Evolutionary conservation across 2,113 vertebrate genomes (phyloP), one percentile per base, ranked within the genome.

Genomic region (Abramis brama): DNA sequence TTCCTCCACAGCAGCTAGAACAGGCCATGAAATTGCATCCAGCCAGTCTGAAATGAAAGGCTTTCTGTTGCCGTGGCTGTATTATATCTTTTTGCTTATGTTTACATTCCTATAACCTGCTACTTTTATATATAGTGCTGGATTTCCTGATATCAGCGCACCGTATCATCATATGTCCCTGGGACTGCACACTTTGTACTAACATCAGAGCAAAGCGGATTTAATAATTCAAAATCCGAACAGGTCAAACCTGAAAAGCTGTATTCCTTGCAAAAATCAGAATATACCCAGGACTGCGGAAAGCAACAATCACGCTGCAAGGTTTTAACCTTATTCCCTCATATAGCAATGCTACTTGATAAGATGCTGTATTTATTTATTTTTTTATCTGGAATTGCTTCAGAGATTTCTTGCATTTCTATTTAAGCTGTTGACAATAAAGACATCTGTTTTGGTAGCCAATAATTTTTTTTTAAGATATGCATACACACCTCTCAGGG

Each of bases 21-120:
- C 6, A 12, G 94, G 88, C 94, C 97, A 95, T 96, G 96, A 97
- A 97, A 98, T 96, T 97, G 96, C 94, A 92, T 95, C 92, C 87
- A 82, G 92, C 92, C 93, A 33, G 90, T 92, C 90, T 90, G 90
- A 95, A 96, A 95, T 68, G 92, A 95, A 94, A 94, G 91, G 92
- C 92, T 94, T 93, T 90, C 92, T 91, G 88, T 84, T 86, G 76
- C 88, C 87, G 84, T 89, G 86, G 84, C 91, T 90, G 92, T 90
- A 94, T 92, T 89, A 92, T 89, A 88, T 89, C 91, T 92, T 93
- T 94, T 91, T 84, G 94, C 91, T 94, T 94, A 94, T 94, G 94
- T 94, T 93, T 93, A 94, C 90, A 87, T 87, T 90, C 83, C 62
- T 83, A 83, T 79, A 89, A 64, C 25, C 86, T 76, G 74, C 74